A percentile compares a stretch with the other conserved stretches of the same genome.
Evolutionary conservation across 2,113 vertebrate genomes (phyloP).

Genomic region (Amphiprion ocellaris): DNA sequence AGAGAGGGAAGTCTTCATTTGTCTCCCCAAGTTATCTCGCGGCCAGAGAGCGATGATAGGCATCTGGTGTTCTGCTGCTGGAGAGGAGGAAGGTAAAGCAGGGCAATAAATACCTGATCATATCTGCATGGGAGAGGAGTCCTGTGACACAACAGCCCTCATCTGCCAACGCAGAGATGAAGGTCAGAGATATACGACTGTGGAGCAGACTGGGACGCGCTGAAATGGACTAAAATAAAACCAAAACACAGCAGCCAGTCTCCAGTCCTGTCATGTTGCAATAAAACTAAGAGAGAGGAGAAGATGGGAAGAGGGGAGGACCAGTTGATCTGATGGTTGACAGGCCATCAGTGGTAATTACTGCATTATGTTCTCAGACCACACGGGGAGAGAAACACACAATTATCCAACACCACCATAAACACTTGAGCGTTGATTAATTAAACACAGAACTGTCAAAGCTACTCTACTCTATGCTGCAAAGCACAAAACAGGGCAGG

Average conservation of each 20-base stretch:
- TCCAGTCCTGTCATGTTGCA: neutral
- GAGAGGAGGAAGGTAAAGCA: conserved; percentile 9
- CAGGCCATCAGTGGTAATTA: conserved; percentile 24
- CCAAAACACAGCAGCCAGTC: neutral
- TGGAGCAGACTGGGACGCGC: neutral
- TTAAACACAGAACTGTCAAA: conserved; percentile 1
- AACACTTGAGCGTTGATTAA: conserved; percentile 1
- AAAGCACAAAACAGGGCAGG: too few relatives aligned
- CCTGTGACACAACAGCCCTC: conserved; percentile 43
- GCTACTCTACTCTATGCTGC: too few relatives aligned
- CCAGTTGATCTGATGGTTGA: neutral
- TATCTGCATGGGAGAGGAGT: conserved; percentile 54
- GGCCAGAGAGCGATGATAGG: conserved; percentile 14
- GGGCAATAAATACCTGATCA: conserved; percentile 32
- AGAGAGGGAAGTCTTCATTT: conserved; percentile 34
- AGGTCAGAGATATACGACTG: neutral
- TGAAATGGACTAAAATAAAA: neutral
- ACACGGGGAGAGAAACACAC: conserved; percentile 1
- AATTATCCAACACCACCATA: neutral
- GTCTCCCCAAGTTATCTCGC: conserved; percentile 24
- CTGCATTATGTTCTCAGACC: neutral
- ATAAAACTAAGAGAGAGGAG: neutral
- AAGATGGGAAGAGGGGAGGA: neutral
- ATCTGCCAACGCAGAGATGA: conserved; percentile 9
- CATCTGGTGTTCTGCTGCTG: conserved; percentile 38